Conservation (phyloP, 2,888 invertebrate genomes). For the Schizotus pectinicornis region DNA sequence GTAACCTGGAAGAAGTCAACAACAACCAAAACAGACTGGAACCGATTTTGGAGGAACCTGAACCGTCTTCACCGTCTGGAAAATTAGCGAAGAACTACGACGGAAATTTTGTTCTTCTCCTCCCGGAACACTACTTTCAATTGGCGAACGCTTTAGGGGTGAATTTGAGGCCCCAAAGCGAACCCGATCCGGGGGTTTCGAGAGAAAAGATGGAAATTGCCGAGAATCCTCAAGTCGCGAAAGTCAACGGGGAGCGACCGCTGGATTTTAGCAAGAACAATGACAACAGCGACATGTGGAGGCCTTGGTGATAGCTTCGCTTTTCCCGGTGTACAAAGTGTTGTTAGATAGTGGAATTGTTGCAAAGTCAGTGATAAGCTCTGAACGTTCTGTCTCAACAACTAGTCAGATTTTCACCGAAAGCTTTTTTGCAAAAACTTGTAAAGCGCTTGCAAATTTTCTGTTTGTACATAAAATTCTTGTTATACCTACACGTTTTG, state of each 20-base stretch:
- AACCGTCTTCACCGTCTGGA: constrained; percentile 16
- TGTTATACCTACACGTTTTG: neutral
- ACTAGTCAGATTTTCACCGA: constrained; percentile 2
- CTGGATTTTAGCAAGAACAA: constrained; percentile 61
- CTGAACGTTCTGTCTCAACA: neutral
- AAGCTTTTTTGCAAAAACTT: neutral
- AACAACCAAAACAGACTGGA: constrained; percentile 39
- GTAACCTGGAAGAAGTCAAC: constrained; percentile 51
- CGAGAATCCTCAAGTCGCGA: constrained; percentile 23
- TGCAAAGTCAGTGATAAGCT: neutral
- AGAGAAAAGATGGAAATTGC: constrained; percentile 20
- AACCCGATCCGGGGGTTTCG: constrained; percentile 40
- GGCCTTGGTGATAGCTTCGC: constrained; percentile 58
- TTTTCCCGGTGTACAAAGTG: neutral
- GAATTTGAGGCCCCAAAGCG: constrained; percentile 52
- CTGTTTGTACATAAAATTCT: constrained; percentile 1
- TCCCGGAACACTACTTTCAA: constrained; percentile 69
- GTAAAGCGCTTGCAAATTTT: neutral
- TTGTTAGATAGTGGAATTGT: neutral
- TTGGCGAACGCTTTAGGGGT: constrained; percentile 62
- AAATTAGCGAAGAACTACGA: constrained; percentile 60
- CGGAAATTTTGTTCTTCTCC: constrained; percentile 66
- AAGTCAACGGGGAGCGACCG: constrained; percentile 56
- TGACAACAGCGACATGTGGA: constrained; percentile 61
- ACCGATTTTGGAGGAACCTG: constrained; percentile 16